These are phyloP conservation scores for Scaptomyza caliginosa DNA, from an alignment of 2,888 invertebrate genomes.

Conservation along the genomic window DNA sequence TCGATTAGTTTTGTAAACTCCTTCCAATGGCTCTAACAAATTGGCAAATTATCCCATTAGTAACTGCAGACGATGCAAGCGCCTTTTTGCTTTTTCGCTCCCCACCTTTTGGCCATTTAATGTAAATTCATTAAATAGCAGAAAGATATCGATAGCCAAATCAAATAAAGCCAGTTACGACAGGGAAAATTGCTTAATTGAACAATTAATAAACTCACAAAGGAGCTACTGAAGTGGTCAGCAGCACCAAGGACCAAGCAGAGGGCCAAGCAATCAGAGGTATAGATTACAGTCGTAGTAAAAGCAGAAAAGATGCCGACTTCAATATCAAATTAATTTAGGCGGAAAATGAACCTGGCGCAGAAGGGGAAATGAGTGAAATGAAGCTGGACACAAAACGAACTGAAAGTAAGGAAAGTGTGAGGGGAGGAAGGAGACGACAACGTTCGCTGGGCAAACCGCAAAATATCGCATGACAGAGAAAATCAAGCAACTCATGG, in stretches of 20 bases:
- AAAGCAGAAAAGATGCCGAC: constrained; percentile 34
- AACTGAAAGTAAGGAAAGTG: constrained; percentile 18
- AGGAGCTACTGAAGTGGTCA: constrained; percentile 48
- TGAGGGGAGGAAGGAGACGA: constrained; percentile 12
- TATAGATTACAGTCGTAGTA: constrained; percentile 55
- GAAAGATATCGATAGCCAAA: constrained; percentile 47
- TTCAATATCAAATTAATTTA: constrained; percentile 71
- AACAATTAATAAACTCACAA: constrained; percentile 75
- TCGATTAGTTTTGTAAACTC: constrained; percentile 10
- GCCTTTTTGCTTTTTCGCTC: background rate
- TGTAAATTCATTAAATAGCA: constrained; percentile 48
- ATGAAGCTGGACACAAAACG: constrained; percentile 15
- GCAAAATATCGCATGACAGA: constrained; percentile 73
- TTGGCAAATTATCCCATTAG: constrained; percentile 45
- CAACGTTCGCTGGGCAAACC: constrained; percentile 1
- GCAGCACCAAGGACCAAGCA: constrained; percentile 17
- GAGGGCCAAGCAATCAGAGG: constrained; percentile 13
- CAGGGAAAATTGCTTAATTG: constrained; percentile 71
- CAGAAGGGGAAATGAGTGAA: constrained; percentile 21
- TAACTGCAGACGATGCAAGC: background rate
- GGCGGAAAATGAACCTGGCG: constrained; percentile 61
- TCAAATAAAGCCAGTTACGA: constrained; percentile 46
- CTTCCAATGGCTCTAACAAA: constrained; percentile 5
- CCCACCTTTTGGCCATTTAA: constrained; percentile 25
- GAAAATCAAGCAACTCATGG: constrained; percentile 72